phyloP scores from a whole-genome alignment of 92 coral and sea anemone species.

The Montipora capitata region DNA sequence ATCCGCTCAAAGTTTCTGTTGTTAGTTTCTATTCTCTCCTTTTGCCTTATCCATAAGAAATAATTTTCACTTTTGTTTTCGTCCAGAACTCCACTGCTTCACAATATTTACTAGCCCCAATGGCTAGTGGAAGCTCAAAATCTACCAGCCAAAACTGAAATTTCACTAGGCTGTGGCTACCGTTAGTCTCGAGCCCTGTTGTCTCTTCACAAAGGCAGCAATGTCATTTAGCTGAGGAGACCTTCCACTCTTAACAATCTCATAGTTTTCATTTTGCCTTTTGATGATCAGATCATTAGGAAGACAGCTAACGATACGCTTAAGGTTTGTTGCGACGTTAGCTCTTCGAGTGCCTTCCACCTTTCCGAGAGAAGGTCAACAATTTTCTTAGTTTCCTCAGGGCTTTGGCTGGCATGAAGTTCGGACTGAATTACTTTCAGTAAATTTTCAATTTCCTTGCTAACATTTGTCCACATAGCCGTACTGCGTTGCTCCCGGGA shows the following conservation, averaged over 20 bases:
- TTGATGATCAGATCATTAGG: constrained; percentile 69
- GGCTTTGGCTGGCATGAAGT: constrained; percentile 23
- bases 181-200: no score
- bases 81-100: no score
- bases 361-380: constrained; percentile 28
- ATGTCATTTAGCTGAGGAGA: constrained; percentile 62
- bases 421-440: constrained; percentile 11
- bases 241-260: constrained; percentile 45
- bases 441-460: constrained; percentile 35
- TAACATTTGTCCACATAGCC: constrained; percentile 41
- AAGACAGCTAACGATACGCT: constrained; percentile 57
- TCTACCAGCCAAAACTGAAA: no score
- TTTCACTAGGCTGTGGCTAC: no score
- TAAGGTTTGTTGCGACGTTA: constrained; percentile 72
- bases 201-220: constrained; percentile 54
- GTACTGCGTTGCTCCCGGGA: constrained; percentile 40
- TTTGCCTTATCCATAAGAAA: no score
- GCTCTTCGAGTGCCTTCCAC: constrained; percentile 34
- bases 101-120: no score
- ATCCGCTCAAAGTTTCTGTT: no score
- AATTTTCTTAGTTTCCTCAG: constrained; percentile 9
- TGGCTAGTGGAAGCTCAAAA: no score
- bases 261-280: constrained; percentile 70
- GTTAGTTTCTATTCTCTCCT: no score
- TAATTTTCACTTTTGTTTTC: no score